A percentile compares a stretch with the other conserved stretches of the same genome.
These are phyloP conservation scores for Trichopria drosophilae DNA, from an alignment of 2,888 invertebrate species.

Conservation along the genomic window DNA sequence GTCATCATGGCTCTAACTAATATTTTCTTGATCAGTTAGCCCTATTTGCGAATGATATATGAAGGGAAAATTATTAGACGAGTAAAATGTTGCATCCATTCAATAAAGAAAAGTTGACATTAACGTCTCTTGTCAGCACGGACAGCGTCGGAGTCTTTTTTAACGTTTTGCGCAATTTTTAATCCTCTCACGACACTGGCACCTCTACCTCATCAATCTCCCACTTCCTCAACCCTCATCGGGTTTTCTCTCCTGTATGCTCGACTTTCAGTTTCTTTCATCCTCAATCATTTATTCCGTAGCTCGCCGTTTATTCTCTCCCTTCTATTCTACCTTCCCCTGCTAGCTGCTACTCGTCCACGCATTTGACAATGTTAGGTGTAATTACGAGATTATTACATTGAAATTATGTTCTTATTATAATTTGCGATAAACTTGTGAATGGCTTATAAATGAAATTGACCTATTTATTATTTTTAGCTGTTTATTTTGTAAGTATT, in stretches of 20 bases:
- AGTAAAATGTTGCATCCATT: no score
- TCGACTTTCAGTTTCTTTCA: slow-evolving; percentile 30
- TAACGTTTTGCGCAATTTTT: slow-evolving; percentile 40
- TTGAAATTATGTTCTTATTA: no score
- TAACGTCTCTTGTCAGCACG: slow-evolving; percentile 32
- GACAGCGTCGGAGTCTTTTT: slow-evolving; percentile 26
- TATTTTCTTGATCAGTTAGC: no score
- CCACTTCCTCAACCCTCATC: slow-evolving; percentile 8
- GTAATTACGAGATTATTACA: no score
- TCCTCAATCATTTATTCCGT: slow-evolving; percentile 40
- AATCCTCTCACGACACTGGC: slow-evolving; percentile 42
- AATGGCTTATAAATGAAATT: not conserved
- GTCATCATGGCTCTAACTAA: no score
- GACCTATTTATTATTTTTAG: not conserved
- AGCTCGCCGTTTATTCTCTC: slow-evolving; percentile 3
- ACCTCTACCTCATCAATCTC: slow-evolving; percentile 46
- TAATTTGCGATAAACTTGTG: no score
- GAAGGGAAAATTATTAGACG: no score
- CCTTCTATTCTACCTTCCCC: slow-evolving; percentile 1
- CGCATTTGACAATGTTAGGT: no score
- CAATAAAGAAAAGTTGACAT: no score
- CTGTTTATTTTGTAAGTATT: no score
- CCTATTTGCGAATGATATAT: no score
- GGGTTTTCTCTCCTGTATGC: slow-evolving; percentile 5
- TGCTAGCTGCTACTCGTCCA: slow-evolving; percentile 16